phyloP scores from a whole-genome alignment of 2,113 vertebrate genomes.

The Polypterus bichir region DNA sequence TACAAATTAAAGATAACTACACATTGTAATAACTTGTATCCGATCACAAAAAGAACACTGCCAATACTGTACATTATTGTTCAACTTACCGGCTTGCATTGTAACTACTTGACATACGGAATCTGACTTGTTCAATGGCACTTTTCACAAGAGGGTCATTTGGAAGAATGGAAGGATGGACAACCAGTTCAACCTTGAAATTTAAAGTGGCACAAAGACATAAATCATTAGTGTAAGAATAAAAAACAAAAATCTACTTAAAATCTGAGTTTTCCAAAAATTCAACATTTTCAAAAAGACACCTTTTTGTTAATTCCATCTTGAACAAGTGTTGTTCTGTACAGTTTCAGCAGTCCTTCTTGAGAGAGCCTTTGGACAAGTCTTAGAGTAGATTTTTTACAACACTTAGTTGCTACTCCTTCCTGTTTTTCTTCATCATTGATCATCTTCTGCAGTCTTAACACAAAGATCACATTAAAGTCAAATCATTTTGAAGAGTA shows the following conservation, averaged over 20 bases:
- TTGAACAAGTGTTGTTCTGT: conserved; percentile 76
- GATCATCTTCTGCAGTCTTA: conserved; percentile 85
- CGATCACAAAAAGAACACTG: too few relatives aligned
- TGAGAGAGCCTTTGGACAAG: conserved; percentile 61
- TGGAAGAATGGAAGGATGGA: conserved; percentile 78
- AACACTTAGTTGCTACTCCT: conserved; percentile 74
- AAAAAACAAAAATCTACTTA: neutral
- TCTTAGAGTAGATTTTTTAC: conserved; percentile 85
- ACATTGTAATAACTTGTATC: too few relatives aligned
- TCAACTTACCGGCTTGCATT: conserved; percentile 58
- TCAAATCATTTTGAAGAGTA: too few relatives aligned
- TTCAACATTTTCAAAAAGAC: neutral
- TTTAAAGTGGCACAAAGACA: neutral
- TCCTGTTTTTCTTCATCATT: conserved; percentile 77
- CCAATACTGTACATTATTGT: neutral
- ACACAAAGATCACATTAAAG: neutral
- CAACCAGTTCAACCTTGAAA: conserved; percentile 74
- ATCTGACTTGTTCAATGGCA: conserved; percentile 82
- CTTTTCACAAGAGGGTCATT: conserved; percentile 66
- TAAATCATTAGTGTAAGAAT: neutral
- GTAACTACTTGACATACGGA: conserved; percentile 80
- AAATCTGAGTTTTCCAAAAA: neutral
- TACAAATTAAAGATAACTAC: too few relatives aligned
- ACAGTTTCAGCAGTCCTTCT: conserved; percentile 73
- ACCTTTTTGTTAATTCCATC: conserved; percentile 87